Evolutionary conservation across 2,113 vertebrate genomes (phyloP), one percentile per base, ranked within the genome.

Genomic region (Scortum barcoo): DNA sequence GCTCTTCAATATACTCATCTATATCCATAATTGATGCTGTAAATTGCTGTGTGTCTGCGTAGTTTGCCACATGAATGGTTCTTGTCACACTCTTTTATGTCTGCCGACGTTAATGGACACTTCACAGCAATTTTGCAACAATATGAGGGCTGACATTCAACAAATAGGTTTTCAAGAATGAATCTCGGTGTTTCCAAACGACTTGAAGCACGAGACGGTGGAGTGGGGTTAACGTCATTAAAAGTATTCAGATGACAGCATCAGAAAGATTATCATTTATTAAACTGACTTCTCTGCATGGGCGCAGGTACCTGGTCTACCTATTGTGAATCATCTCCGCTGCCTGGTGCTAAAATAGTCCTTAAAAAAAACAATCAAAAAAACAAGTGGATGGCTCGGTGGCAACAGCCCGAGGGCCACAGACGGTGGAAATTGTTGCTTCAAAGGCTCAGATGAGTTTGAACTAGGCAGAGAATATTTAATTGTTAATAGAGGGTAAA

Each of bases 401-500:
- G 75, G 67, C 46, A 70, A 38, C 60, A 50, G 87, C 80, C 83
- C 60, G 20, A 63, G 78, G 87, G 65, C 40, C 50, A 53, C 74
- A 70, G 28, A 73, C 5, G 3, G 61, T 50, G 33, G 28, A 40
- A 78, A 62, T 12, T 28, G 54, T 58, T 72, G 69, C 70, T 80
- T 78, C 78, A 83, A 78, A 86, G 66, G 38, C n/a, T 61, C 36
- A 40, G 65, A 80, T 22, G 12, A 14, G 67, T 65, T 46, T 71
- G 61, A 54, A 71, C 16, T 51, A 62, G 65, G 50, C 53, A 66
- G 63, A 68, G 60, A 70, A 73, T 53, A 73, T 63, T 83, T 72
- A 78, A 86, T 78, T 54, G 75, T 46, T 66, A 76, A 68, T 33
- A 42, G 62, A 79, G 58, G 82, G 24, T 69, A 70, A 80, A 70